Conservation (phyloP, 2,888 invertebrate genomes). For the Norana najaformis region DNA sequence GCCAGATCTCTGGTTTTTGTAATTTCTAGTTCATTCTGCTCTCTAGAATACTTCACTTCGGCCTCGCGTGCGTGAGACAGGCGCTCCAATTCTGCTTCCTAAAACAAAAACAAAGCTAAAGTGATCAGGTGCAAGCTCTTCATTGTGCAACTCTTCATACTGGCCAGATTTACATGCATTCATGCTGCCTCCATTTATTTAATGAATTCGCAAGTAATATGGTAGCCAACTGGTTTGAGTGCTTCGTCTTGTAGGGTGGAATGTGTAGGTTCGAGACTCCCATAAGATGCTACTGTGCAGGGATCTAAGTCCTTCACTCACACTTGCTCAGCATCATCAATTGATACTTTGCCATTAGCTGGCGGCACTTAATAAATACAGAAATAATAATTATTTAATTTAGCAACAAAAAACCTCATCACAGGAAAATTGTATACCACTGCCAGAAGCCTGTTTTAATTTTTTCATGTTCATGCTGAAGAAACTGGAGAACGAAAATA, state of each 20-base stretch:
- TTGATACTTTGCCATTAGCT: neutral
- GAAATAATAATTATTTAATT: neutral
- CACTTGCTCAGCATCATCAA: neutral
- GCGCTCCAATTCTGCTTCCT: conserved; percentile 64
- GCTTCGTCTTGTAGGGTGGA: too few species aligned
- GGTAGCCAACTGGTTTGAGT: neutral
- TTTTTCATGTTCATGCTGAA: neutral
- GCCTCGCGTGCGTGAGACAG: conserved; percentile 63
- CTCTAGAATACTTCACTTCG: conserved; percentile 62
- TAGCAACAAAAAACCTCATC: neutral
- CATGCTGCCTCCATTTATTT: neutral
- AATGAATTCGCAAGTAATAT: neutral
- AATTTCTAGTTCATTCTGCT: conserved; percentile 63
- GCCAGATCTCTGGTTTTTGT: conserved; percentile 59
- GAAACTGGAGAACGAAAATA: neutral
- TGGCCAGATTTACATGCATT: neutral
- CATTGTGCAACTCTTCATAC: neutral
- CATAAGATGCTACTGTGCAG: too few species aligned
- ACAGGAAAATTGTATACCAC: neutral
- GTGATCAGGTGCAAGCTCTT: neutral
- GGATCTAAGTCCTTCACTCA: too few species aligned
- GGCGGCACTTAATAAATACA: neutral
- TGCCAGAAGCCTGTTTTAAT: neutral
- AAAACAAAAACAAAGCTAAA: neutral
- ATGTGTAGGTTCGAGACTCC: too few species aligned